Base-by-base conservation (phyloP, 1,140 invertebrate genomes). In the Rhysida immarginata region DNA sequence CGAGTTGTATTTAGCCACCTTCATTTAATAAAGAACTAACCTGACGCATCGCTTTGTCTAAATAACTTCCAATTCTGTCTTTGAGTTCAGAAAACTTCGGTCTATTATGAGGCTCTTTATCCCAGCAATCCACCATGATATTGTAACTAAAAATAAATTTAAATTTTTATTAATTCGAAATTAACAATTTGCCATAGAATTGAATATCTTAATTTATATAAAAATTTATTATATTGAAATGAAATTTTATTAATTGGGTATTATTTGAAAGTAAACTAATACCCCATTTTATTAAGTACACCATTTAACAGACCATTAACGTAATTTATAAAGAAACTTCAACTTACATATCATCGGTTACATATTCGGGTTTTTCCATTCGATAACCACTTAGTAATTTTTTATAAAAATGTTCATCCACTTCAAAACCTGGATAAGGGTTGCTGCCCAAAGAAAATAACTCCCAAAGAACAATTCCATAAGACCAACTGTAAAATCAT, bases 41-140 rank as follows among this genome's bases (percentile, higher is more conserved):
- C 73, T 81, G 79, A 73, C 79, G 80, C 0, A 87, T 81, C 65
- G 81, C 84, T 55, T 87, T 83, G 63, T 90, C 83, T 23, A 95
- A 72, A 64, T 91, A 78, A 26, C 76, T 73, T 21, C 86, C 89
- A 42, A 95, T 77, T 14, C 72, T 75, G 29, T 83, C 77, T 21
- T 82, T 80, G 41, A 94, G 72, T 58, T 82, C 77, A 2, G 77
- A 74, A 65, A 95, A 95, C 24, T 80, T 75, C 0, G 92, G 91
- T 56, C 91, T 71, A 14, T 77, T 65, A 0, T 77, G 77, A 0
- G 91, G 87, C 60, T 84, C 83, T 1, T 78, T 74, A 50, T 81
- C 74, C 91, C 91, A 96, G 64, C 90, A 94, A 46, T 83, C 77
- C 2, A 77, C 62, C 86, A 95, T 94, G 45, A 92, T 80, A 23